Base-by-base conservation (phyloP, 1,140 invertebrate genomes). In the Dendroctonus valens region DNA sequence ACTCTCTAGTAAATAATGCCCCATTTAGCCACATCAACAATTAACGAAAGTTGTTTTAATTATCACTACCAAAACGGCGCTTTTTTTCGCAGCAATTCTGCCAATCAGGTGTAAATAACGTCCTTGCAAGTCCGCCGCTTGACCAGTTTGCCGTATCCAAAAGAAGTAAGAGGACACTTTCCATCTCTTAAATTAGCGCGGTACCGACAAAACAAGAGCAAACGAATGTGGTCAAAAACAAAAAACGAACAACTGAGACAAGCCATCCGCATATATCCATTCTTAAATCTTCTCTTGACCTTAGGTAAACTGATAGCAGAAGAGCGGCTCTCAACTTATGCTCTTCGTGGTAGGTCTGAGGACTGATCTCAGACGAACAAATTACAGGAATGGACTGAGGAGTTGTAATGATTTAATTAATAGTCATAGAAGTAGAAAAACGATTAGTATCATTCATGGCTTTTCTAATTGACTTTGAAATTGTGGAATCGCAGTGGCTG, bases 271-370 rank as follows among this genome's bases (percentile, higher is more conserved):
- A 57, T 41, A 57, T 12, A 57, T 57, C n/a, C 54, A 61, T 61
- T 61, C 37, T 61, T 61, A 61, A 61, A 61, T 61, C 59, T 51
- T 61, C 48, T 61, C 59, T 61, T 61, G 59, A 61, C 59, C 59
- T 61, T 61, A 61, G 59, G 59, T 61, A 61, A 61, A 61, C 59
- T 52, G 59, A 61, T 61, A 61, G 8, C 48, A 51, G 44, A 46
- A 59, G 40, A 51, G 49, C 48, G 49, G 39, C 49, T 40, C 38
- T 51, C 39, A 52, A 52, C 38, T 52, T 61, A 46, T 61, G 26
- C 26, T 51, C 59, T 11, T 61, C 59, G 59, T 61, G 59, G 59
- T 61, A 14, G 59, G 59, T 61, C 59, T 52, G 5, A 59, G 15
- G 41, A 26, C 46, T 46, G 42, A 37, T 9, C 14, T n/a, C 42